These are phyloP conservation scores for Pelagia noctiluca DNA, from an alignment of 30 jellyfish, hydroid and myxozoan species.

Conservation along the genomic window DNA sequence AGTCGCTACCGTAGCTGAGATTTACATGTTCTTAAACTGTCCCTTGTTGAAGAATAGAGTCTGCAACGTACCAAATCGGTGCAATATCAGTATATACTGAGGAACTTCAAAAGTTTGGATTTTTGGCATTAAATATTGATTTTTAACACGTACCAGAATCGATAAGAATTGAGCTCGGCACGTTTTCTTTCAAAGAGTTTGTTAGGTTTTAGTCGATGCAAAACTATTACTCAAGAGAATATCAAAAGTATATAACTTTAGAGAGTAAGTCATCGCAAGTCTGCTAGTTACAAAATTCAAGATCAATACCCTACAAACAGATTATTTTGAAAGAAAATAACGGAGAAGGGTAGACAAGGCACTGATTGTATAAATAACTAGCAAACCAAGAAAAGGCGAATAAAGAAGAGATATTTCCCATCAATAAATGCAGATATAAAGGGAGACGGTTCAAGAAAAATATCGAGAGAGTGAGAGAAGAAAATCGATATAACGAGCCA, in stretches of 20 bases:
- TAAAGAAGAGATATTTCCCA: not conserved
- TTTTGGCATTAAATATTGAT: not conserved
- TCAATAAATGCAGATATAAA: not conserved
- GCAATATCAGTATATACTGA: slow-evolving; percentile 64
- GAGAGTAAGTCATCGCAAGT: not conserved
- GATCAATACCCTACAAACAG: too few relatives aligned
- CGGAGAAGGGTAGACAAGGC: too few relatives aligned
- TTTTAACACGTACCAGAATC: not conserved
- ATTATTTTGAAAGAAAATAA: too few relatives aligned
- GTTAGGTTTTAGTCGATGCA: not conserved
- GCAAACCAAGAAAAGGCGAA: too few relatives aligned
- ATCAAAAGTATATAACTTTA: too few relatives aligned
- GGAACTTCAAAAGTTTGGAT: not conserved
- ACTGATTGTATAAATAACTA: too few relatives aligned
- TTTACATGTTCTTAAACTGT: slow-evolving; percentile 74
- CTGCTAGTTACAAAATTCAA: too few relatives aligned
- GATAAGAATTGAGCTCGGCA: too few relatives aligned
- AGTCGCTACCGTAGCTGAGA: slow-evolving; percentile 77
- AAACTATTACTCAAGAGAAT: not conserved
- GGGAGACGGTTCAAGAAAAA: not conserved
- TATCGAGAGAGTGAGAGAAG: not conserved
- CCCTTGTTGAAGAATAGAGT: slow-evolving; percentile 77
- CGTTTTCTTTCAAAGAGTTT: too few relatives aligned
- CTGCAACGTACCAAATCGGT: slow-evolving; percentile 81
- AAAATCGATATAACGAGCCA: not conserved